Evolutionary conservation across 2,797 vertebrate species (phyloP), one percentile per base, ranked within the genome.

Genomic region (Gambusia yucatana): DNA sequence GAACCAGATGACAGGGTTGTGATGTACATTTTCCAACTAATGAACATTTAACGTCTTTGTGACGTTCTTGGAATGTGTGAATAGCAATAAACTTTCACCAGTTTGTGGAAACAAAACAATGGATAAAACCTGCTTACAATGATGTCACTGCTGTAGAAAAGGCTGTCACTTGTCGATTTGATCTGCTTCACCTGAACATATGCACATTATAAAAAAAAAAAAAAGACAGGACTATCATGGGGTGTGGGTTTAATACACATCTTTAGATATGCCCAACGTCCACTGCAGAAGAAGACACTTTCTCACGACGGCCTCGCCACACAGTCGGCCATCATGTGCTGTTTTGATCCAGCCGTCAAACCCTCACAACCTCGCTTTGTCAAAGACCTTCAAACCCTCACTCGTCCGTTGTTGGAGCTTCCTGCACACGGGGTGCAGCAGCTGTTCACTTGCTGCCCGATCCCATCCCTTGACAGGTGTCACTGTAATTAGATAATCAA

Each of bases 401-500:
- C 30, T 20, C 6, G 17, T 16, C 59, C 30, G 14, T 33, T 65
- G 41, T 47, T 16, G 28, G 46, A 4, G 57, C 75, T 39, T 69
- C 36, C n/a, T 59, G 11, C 67, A 36, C 50, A 72, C 44, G 1
- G 50, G 22, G 28, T 59, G 41, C 67, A 77, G 52, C 50, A 77
- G 50, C 46, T 33, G 39, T 33, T 77, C 39, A 44, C 67, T 59
- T 46, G 48, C 20, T 16, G 39, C 50, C 50, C 20, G 25, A 46
- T 69, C 36, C 14, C 16, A 36, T 77, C 50, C 41, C 39, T 9
- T 77, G 46, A 41, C 52, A 72, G 13, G 67, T 77, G 67, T 77
- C n/a, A 77, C 17, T 72, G 50, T 57, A 72, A 77, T 71, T 44
- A 77, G 76, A 77, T 71, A 71, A 77, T 77, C 76, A 77, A 77